phyloP scores from a whole-genome alignment of 2,888 invertebrate species.

The Yponomeuta evonymella region DNA sequence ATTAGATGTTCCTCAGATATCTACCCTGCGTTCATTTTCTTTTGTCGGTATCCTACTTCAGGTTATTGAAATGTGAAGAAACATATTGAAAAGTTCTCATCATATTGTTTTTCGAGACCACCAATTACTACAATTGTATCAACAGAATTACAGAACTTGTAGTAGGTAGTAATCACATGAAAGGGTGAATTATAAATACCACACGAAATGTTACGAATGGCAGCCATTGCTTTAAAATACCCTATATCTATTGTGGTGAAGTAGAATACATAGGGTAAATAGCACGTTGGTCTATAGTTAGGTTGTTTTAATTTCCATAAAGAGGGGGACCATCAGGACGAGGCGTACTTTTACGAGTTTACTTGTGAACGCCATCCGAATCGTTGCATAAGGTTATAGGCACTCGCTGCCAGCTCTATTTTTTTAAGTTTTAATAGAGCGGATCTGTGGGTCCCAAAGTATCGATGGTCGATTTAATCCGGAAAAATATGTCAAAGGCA shows the following conservation, averaged over 20 bases:
- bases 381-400: not conserved
- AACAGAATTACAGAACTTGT: not conserved
- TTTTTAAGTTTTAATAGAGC: not conserved
- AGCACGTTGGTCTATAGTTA: slow-evolving; percentile 35
- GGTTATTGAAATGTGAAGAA: not conserved
- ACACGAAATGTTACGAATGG: slow-evolving; percentile 3
- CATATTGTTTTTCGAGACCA: not conserved
- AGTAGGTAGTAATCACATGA: slow-evolving; percentile 11
- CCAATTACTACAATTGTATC: slow-evolving; percentile 1
- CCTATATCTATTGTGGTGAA: slow-evolving; percentile 16
- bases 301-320: slow-evolving; percentile 42
- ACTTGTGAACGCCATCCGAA: slow-evolving; percentile 14
- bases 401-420: not conserved
- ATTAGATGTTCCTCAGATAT: not conserved
- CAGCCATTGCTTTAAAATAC: slow-evolving; percentile 14
- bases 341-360: slow-evolving; percentile 16
- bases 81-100: not conserved
- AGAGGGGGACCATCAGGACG: slow-evolving; percentile 26
- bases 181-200: slow-evolving; percentile 16
- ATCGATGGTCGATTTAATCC: not conserved
- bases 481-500: not conserved
- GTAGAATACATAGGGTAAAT: slow-evolving; percentile 18
- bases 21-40: not conserved
- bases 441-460: not conserved
- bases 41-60: not conserved